Evolutionary conservation across 2,888 invertebrate species (phyloP).

Genomic region (Lepidochitona cinerea): DNA sequence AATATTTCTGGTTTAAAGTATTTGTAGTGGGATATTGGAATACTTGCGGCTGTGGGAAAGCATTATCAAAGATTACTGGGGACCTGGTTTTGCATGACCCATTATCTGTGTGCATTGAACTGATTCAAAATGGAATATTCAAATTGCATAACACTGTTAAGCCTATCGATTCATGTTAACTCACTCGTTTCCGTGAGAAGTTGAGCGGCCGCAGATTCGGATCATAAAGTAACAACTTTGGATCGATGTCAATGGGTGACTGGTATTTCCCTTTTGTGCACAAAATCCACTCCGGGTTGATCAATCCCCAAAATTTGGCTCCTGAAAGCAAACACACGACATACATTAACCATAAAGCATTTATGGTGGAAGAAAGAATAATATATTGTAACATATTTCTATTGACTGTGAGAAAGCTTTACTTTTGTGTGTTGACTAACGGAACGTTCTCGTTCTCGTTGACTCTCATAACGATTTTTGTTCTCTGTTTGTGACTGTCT

Average conservation of each 20-base stretch:
- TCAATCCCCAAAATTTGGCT: constrained; percentile 97
- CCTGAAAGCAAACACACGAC: constrained; percentile 80
- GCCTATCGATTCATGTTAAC: constrained; percentile 8
- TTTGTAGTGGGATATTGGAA: too few species aligned
- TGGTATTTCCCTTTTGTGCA: constrained; percentile 97
- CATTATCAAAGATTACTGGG: too few species aligned
- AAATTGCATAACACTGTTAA: background rate
- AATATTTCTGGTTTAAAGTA: too few species aligned
- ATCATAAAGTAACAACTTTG: constrained; percentile 93
- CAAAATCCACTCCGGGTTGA: constrained; percentile 98
- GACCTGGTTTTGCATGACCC: background rate
- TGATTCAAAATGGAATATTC: background rate
- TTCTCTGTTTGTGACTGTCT: too few species aligned
- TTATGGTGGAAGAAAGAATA: too few species aligned
- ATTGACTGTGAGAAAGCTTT: too few species aligned
- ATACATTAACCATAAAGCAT: too few species aligned
- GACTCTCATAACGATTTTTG: too few species aligned
- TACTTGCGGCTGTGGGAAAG: too few species aligned
- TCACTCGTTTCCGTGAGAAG: constrained; percentile 93
- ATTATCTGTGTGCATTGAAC: background rate
- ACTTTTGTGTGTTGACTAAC: too few species aligned
- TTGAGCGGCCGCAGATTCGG: constrained; percentile 93
- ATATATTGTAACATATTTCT: too few species aligned
- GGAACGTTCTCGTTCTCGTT: too few species aligned
- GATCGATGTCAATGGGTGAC: constrained; percentile 75